Base-by-base conservation (phyloP, 2,888 invertebrate species). In the Trilocha varians region DNA sequence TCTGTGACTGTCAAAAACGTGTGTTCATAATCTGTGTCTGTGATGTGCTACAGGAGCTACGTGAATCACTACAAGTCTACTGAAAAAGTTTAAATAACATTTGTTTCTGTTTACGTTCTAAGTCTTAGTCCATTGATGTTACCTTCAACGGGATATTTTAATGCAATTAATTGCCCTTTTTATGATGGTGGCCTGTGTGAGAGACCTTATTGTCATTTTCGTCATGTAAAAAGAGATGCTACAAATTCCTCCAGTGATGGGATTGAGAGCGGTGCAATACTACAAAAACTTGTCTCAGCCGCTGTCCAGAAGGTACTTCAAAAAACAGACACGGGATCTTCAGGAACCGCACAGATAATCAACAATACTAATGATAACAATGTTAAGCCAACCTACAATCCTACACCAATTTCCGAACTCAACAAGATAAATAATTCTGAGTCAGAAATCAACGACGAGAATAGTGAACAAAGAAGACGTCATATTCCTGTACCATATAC, bases 191-290 rank as follows among this genome's bases (percentile, higher is more conserved):
- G 91, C 47, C 80, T 89, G 39, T 97, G 97, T 79, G 92, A 92
- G 55, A 88, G 97, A 61, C 96, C 96, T 15, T 95, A 96, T 78
- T 97, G 97, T 82, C 96, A 97, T 82, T 97, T 94, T 76, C 91
- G 93, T 65, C 97, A 97, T 78, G 88, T 90, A 53, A 92, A 90
- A 64, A 92, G 90, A 85, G 93, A 93, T 87, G 59, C 64, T 47
- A 72, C 72, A 48, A 78, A 71, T 51, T 65, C 74, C 44, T 47
- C 62, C 46, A 73, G 73, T 48, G 77, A 82, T 43, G 76, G 77
- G 36, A 65, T 87, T 46, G 78, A 87, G 57, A 78, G 79, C 74
- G 77, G 84, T 49, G 82, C 84, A 47, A 87, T 87, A 52, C 62
- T 89, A 48, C 87, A 88, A 53, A 87, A 88, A 64, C 66, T 89